Conservation (phyloP, 2,888 invertebrate species). For the Alcis repandata region DNA sequence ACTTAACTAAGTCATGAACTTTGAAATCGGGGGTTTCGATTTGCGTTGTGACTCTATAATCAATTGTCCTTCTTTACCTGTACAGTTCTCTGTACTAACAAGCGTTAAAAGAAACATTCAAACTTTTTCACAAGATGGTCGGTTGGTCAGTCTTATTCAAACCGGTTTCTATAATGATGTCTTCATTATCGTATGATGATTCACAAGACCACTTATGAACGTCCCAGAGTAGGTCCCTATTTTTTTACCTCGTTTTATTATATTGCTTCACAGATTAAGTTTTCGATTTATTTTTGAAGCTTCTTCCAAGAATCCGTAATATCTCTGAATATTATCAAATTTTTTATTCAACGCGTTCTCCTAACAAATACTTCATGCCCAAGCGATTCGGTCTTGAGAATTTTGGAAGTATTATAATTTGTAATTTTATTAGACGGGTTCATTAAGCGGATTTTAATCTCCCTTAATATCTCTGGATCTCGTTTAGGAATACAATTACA, state of each 20-base stretch:
- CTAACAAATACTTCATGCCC: constrained; percentile 36
- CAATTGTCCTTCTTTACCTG: too few relatives aligned
- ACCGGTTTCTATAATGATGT: constrained; percentile 81
- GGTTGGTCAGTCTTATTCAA: constrained; percentile 61
- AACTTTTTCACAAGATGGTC: constrained; percentile 38
- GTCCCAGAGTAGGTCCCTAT: constrained; percentile 45
- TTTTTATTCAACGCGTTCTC: constrained; percentile 37
- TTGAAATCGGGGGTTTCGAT: too few relatives aligned
- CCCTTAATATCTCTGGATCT: constrained; percentile 80
- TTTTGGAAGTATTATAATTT: constrained; percentile 64
- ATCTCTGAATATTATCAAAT: constrained; percentile 37
- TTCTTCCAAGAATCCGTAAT: constrained; percentile 29
- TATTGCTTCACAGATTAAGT: constrained; percentile 18
- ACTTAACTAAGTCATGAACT: too few relatives aligned
- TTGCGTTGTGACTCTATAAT: too few relatives aligned
- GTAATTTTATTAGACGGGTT: constrained; percentile 70
- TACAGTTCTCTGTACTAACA: constrained; percentile 13
- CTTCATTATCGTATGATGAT: constrained; percentile 77
- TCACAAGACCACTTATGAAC: constrained; percentile 65
- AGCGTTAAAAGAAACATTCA: constrained; percentile 12
- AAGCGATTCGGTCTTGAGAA: constrained; percentile 54
- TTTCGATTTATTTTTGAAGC: constrained; percentile 19
- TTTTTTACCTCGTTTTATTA: constrained; percentile 52
- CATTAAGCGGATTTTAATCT: constrained; percentile 81
- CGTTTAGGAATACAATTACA: constrained; percentile 81